These are phyloP conservation scores for Trachelus tabidus DNA, from an alignment of 2,888 invertebrate species.

Conservation along the genomic window DNA sequence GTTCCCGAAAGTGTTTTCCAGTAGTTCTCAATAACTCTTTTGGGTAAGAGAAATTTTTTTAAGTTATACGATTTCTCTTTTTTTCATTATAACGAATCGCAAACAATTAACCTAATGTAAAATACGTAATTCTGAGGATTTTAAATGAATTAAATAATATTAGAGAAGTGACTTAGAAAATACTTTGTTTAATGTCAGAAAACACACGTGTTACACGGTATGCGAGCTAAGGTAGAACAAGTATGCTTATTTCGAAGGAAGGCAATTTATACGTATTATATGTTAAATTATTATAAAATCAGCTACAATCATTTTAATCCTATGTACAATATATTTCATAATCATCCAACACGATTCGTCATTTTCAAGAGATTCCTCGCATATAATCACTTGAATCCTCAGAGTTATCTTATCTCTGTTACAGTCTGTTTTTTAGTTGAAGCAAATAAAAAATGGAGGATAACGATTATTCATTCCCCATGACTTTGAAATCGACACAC, in stretches of 20 bases:
- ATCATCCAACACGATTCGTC: no score
- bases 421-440: no score
- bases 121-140: background rate
- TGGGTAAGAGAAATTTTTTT: background rate
- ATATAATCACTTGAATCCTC: no score
- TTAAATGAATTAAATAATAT: background rate
- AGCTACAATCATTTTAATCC: background rate
- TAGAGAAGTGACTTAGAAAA: background rate
- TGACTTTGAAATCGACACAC: background rate
- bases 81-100: background rate
- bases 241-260: background rate
- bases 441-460: no score
- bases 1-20: no score
- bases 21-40: no score
- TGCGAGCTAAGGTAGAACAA: background rate
- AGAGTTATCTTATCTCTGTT: no score
- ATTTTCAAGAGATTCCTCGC: no score
- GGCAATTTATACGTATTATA: background rate
- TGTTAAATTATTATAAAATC: background rate
- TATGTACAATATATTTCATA: background rate
- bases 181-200: background rate
- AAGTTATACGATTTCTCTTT: background rate
- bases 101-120: background rate
- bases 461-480: no score
- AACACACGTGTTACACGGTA: background rate